Evolutionary conservation across 2,797 vertebrate genomes (phyloP).

Genomic region (Sarcophilus harrisii): DNA sequence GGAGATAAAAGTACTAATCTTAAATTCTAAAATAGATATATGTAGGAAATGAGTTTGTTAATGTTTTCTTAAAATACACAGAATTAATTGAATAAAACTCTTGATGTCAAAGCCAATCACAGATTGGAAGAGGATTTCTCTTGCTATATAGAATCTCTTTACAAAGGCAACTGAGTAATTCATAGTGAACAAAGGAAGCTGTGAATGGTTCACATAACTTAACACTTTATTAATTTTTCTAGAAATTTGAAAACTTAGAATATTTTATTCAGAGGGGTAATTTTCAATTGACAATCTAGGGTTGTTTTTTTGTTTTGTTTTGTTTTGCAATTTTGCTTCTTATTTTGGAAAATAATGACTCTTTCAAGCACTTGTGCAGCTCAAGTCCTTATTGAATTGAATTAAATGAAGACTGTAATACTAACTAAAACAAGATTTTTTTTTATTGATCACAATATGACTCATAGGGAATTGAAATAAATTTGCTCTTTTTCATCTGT

Average conservation of each 20-base stretch:
- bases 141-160: background rate
- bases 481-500: background rate
- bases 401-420: background rate
- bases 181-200: no score
- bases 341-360: background rate
- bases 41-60: background rate
- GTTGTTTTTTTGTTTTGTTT: no score
- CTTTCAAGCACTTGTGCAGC: background rate
- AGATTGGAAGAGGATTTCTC: background rate
- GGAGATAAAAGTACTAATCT: background rate
- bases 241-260: no score
- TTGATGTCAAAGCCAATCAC: background rate
- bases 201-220: background rate
- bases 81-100: background rate
- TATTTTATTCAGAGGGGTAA: no score
- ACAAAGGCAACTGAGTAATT: background rate
- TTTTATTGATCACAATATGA: background rate
- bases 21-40: background rate
- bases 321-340: no score
- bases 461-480: background rate
- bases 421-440: background rate
- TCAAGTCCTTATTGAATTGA: no score
- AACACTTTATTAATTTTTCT: no score
- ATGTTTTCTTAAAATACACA: background rate
- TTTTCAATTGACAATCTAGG: background rate